A percentile compares a stretch with the other conserved stretches of the same genome.
These are phyloP conservation scores for Calliopsis andreniformis DNA, from an alignment of 1,140 invertebrate species.

Conservation along the genomic window DNA sequence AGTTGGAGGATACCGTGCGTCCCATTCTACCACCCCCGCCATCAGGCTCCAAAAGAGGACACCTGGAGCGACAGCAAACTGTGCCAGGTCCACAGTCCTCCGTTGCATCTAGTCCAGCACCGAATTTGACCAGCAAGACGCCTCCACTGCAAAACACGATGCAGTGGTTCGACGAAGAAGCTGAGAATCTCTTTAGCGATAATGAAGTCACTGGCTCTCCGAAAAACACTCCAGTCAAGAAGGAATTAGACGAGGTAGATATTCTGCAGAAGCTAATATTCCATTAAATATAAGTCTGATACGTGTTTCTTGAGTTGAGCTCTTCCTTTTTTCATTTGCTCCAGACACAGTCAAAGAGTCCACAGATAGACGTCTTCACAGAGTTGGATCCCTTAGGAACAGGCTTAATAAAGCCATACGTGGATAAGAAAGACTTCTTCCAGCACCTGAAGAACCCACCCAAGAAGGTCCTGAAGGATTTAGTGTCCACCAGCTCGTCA, in stretches of 20 bases:
- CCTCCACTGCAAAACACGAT: conserved; percentile 75
- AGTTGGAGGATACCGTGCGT: conserved; percentile 77
- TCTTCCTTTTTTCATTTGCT: conserved; percentile 5
- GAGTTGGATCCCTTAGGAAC: conserved; percentile 95
- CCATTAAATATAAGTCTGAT: too few species aligned
- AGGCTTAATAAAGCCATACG: conserved; percentile 93
- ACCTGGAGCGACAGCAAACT: conserved; percentile 77
- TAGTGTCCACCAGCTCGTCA: conserved; percentile 81
- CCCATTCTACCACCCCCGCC: conserved; percentile 86
- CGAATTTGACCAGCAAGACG: conserved; percentile 78
- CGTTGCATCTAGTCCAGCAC: conserved; percentile 76
- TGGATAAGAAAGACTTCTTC: conserved; percentile 97
- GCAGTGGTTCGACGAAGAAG: conserved; percentile 82
- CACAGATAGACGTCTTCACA: conserved; percentile 91
- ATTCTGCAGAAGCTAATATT: too few species aligned
- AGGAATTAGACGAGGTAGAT: conserved; percentile 73
- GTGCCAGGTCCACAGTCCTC: conserved; percentile 71
- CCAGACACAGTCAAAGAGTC: conserved; percentile 65
- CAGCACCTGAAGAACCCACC: conserved; percentile 95
- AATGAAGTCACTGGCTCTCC: conserved; percentile 70
- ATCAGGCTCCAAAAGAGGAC: conserved; percentile 80
- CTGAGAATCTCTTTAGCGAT: conserved; percentile 81
- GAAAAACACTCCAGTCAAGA: conserved; percentile 65
- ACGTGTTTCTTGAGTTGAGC: too few species aligned
- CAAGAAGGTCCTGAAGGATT: conserved; percentile 93